Conservation (phyloP, 2,888 invertebrate genomes). For the Aspidiotus rigidus region DNA sequence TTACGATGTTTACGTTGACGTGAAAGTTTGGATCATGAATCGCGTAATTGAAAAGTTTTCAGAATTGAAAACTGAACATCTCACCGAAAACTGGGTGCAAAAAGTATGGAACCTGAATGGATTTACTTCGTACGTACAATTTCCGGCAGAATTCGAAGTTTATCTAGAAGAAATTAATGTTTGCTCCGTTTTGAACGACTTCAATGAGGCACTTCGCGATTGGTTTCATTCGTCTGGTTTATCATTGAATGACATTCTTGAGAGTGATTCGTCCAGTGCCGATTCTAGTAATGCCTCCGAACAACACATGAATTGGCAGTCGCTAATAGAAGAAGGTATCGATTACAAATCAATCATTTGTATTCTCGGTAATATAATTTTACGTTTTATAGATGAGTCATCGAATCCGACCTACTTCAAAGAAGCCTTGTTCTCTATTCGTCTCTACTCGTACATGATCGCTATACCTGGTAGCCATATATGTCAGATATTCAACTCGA, state of each 20-base stretch:
- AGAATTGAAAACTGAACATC: constrained; percentile 17
- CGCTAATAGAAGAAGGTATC: constrained; percentile 23
- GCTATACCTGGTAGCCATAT: constrained; percentile 29
- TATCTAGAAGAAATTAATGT: constrained; percentile 18
- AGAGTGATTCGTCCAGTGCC: constrained; percentile 7
- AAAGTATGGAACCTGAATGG: constrained; percentile 26
- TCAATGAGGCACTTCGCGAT: constrained; percentile 11
- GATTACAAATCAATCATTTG: constrained; percentile 21
- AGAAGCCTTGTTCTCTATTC: constrained; percentile 18
- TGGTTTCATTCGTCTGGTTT: constrained; percentile 16
- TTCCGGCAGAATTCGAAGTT: constrained; percentile 23
- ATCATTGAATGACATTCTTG: constrained; percentile 8
- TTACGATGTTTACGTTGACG: too few relatives aligned
- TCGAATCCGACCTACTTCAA: constrained; percentile 15
- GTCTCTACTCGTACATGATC: constrained; percentile 19
- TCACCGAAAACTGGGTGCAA: constrained; percentile 22
- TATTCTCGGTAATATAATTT: constrained; percentile 19
- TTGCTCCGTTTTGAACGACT: constrained; percentile 11
- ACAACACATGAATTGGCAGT: constrained; percentile 21
- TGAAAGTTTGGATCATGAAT: constrained; percentile 8
- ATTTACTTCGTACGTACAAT: constrained; percentile 8
- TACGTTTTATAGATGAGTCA: constrained; percentile 21
- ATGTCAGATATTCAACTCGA: constrained; percentile 28
- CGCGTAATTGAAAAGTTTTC: constrained; percentile 10
- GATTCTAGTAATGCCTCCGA: neutral